These are phyloP conservation scores for Agrilus cyanescens DNA, from an alignment of 2,888 invertebrate genomes.

Conservation along the genomic window DNA sequence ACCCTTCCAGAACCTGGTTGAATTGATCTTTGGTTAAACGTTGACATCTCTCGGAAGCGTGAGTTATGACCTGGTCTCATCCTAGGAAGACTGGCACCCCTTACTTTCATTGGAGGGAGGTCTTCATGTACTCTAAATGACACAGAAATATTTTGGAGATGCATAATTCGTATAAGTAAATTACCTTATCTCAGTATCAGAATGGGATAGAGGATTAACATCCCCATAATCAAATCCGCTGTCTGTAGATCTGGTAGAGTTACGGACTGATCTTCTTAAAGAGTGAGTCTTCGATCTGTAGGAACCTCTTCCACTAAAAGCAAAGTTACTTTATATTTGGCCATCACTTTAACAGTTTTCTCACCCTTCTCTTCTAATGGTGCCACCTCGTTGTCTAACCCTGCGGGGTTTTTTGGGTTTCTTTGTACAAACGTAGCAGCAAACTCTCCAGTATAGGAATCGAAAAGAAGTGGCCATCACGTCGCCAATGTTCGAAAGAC, in stretches of 20 bases:
- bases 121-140: too few species aligned
- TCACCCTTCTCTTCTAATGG: constrained; percentile 12
- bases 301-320: constrained; percentile 13
- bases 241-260: constrained; percentile 51
- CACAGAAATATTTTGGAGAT: neutral
- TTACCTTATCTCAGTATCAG: constrained; percentile 63
- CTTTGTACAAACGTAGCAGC: constrained; percentile 80
- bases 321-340: neutral
- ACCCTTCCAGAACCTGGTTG: neutral
- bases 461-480: constrained; percentile 90
- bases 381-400: constrained; percentile 15
- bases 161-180: neutral
- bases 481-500: constrained; percentile 87
- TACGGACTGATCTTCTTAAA: constrained; percentile 44
- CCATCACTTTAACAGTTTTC: neutral
- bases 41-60: too few species aligned
- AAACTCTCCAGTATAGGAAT: constrained; percentile 87
- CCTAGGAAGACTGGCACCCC: too few species aligned
- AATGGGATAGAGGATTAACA: constrained; percentile 50
- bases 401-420: constrained; percentile 52
- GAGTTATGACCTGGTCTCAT: too few species aligned
- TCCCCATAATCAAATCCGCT: constrained; percentile 47
- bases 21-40: too few species aligned
- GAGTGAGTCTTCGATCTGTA: constrained; percentile 38
- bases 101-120: too few species aligned